A percentile compares a stretch with the other conserved stretches of the same genome.
phyloP scores from a whole-genome alignment of 2,113 vertebrate genomes.

The Alaudala cheleensis region DNA sequence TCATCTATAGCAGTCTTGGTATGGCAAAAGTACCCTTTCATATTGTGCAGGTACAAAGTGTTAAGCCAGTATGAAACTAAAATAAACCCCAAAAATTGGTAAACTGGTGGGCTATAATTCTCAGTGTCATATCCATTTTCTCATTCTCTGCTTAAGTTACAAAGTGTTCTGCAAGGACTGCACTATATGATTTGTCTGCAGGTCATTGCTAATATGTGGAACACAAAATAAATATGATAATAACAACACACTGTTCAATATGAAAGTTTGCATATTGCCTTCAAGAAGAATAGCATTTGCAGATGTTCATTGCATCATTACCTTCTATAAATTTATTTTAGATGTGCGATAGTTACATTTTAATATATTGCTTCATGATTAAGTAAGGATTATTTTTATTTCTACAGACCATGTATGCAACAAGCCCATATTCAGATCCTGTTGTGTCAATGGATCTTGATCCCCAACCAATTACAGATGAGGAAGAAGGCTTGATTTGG shows the following conservation, averaged over 20 bases:
- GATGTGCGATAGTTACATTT: background rate
- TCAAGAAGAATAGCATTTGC: background rate
- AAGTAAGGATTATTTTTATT: slow-evolving; percentile 25
- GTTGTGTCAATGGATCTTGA: slow-evolving; percentile 94
- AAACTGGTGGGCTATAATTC: background rate
- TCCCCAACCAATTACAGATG: slow-evolving; percentile 96
- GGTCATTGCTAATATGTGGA: background rate
- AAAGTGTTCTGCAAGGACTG: background rate
- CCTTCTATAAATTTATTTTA: background rate
- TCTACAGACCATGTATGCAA: slow-evolving; percentile 93
- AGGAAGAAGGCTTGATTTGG: slow-evolving; percentile 98
- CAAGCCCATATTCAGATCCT: slow-evolving; percentile 96
- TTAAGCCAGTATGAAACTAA: background rate
- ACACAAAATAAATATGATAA: background rate
- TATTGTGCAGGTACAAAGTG: background rate
- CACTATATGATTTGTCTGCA: background rate
- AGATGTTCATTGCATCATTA: background rate
- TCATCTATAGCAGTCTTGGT: background rate
- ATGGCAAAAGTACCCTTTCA: background rate
- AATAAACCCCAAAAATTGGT: accelerated
- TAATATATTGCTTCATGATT: background rate
- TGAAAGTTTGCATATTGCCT: background rate
- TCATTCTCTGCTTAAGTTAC: background rate
- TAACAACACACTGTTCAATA: background rate
- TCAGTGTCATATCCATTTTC: background rate